Base-by-base conservation (phyloP, 2,888 invertebrate genomes). In the Leptarthrus brevirostris region DNA sequence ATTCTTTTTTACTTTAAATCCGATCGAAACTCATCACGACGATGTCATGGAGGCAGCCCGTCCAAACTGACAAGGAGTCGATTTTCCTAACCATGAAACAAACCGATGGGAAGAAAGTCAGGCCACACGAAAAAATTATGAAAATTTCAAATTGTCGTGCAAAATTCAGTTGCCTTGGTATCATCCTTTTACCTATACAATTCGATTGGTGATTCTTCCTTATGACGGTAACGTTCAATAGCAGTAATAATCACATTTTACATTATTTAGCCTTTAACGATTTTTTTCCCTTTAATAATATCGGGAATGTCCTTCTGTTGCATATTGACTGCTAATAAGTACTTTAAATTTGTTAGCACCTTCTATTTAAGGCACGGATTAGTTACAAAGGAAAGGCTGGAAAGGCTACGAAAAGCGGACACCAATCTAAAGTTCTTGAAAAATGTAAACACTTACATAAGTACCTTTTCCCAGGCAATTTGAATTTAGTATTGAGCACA, bases 371-470 rank as follows among this genome's bases (percentile, higher is more conserved):
- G 30, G 30, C 30, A n/a, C n/a, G n/a, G n/a, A n/a, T n/a, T n/a
- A n/a, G n/a, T n/a, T n/a, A n/a, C n/a, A n/a, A n/a, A n/a, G n/a
- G n/a, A n/a, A n/a, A n/a, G n/a, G n/a, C n/a, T n/a, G n/a, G n/a
- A n/a, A n/a, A n/a, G n/a, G n/a, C n/a, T n/a, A n/a, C n/a, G n/a
- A n/a, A 30, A 30, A 30, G 30, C 8, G 4, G 30, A 30, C n/a
- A n/a, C 30, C 30, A 30, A 30, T 8, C 30, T 30, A 30, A 1
- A 47, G n/a, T 47, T 47, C n/a, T n/a, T 47, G 47, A 47, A 47
- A 47, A 47, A 47, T 47, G 6, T 12, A 47, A 14, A 47, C n/a
- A 47, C n/a, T 47, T 47, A n/a, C 47, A 47, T 47, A 47, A 47
- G 47, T 12, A 16, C 14, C 4, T 5, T 6, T 14, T 2, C 16